Percentiles rank a stretch among this genome's conserved stretches.
These are phyloP conservation scores for Nebria salina DNA, from an alignment of 2,888 invertebrate species.

Conservation along the genomic window DNA sequence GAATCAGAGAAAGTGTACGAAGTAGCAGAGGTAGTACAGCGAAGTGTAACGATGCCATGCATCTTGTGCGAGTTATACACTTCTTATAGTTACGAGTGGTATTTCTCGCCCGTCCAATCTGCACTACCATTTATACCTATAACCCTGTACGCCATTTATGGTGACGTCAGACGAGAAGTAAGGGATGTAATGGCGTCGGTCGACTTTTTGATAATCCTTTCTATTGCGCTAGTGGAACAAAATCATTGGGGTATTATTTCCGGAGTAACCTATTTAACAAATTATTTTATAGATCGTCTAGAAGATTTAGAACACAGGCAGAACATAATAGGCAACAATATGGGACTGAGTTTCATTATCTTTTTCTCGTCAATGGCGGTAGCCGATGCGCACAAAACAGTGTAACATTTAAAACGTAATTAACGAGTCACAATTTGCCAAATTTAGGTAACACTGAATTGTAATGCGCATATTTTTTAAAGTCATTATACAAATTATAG, in stretches of 20 bases:
- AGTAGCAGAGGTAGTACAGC: constrained; percentile 54
- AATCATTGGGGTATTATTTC: constrained; percentile 56
- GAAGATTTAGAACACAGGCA: constrained; percentile 56
- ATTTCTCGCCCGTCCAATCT: constrained; percentile 47
- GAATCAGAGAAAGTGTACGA: constrained; percentile 53
- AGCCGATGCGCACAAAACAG: constrained; percentile 20
- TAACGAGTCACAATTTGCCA: background rate
- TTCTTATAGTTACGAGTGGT: constrained; percentile 50
- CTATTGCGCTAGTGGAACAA: constrained; percentile 54
- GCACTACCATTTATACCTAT: constrained; percentile 52
- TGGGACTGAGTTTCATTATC: constrained; percentile 59
- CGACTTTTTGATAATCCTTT: constrained; percentile 53
- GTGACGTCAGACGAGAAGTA: constrained; percentile 49
- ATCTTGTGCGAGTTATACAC: constrained; percentile 53
- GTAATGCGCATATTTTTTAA: too few relatives aligned
- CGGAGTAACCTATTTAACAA: constrained; percentile 55
- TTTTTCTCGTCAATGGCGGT: constrained; percentile 57
- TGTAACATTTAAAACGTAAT: background rate
- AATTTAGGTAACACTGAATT: background rate
- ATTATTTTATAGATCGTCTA: constrained; percentile 56
- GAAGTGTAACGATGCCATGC: constrained; percentile 54
- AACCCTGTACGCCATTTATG: constrained; percentile 50
- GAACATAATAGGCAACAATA: constrained; percentile 59
- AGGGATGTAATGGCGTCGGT: constrained; percentile 53
- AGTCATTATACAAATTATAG: background rate